These are phyloP conservation scores for Styela plicata DNA, from an alignment of 23 tunicate species.

Conservation along the genomic window DNA sequence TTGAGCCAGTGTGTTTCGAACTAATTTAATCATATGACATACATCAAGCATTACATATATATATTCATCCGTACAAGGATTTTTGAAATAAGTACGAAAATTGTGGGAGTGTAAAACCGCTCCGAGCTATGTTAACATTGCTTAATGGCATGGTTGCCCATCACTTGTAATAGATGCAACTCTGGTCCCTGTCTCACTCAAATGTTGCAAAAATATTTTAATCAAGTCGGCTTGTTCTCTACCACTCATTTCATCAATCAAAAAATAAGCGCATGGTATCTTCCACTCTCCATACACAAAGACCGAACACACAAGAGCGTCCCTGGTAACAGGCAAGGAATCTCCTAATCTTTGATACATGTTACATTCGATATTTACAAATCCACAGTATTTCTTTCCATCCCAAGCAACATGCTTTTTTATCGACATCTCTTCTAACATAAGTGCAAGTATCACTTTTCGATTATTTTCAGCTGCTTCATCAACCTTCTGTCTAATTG, in stretches of 20 bases:
- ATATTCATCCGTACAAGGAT: background rate
- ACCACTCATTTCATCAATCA: conserved; percentile 7
- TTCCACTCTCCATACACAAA: conserved; percentile 5
- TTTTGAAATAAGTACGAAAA: background rate
- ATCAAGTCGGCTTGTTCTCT: conserved; percentile 5
- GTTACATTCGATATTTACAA: conserved; percentile 5
- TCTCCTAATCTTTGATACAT: background rate
- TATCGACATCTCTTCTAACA: background rate
- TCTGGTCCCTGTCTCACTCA: background rate
- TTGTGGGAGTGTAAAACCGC: background rate
- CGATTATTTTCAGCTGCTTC: too few relatives aligned
- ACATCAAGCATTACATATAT: background rate
- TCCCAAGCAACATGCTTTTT: conserved; percentile 11
- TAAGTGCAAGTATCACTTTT: background rate
- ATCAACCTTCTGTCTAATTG: too few relatives aligned
- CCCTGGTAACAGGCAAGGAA: conserved; percentile 7
- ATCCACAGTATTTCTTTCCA: conserved; percentile 19
- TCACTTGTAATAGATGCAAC: conserved; percentile 21
- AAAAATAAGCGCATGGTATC: conserved; percentile 12
- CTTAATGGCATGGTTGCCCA: background rate
- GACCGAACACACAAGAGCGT: conserved; percentile 20
- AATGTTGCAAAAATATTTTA: background rate
- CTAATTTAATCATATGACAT: background rate
- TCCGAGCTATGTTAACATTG: background rate
- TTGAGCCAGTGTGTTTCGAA: background rate